Evolutionary conservation across 2,888 invertebrate species (phyloP), one percentile per base, ranked within the genome.

Genomic region (Hypolimnas misippus): DNA sequence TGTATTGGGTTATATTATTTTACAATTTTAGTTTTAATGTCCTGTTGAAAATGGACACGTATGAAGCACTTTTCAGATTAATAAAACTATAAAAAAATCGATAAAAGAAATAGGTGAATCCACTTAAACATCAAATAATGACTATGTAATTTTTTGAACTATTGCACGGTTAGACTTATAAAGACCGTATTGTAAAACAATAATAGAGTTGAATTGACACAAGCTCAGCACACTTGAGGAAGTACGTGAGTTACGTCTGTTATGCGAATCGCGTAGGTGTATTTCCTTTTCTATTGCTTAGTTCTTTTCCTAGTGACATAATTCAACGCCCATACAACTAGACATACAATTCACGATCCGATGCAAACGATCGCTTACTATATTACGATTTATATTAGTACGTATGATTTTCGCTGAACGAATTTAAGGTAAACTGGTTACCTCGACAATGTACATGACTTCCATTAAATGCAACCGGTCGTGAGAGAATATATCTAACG

Each of bases 391-490:
- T 25, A 46, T 42, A 17, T 14, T 3, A 1, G 8, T 33, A 7
- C 33, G 8, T 17, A 6, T 8, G 5, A 31, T 17, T 31, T 21
- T 25, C 5, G 16, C n/a, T 33, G 19, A 49, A 25, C 40, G 38
- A 58, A 19, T 4, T 42, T 8, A 31, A 51, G 25, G 5, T 42
- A 17, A 42, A 51, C 58, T 49, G 29, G 29, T 29, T 29, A 6
- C 1, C 6, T 7, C 14, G 0, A 49, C 25, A 49, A 49, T 52
- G 54, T 63, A 69, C 67, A 66, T 67, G 35, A 46, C 12, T 44
- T 35, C 17, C 63, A 67, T 70, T 72, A 74, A 78, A 77, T 74
- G 70, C 67, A 72, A 77, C 77, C 74, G 74, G 71, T 74, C 70
- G 70, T 42, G 38, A 63, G 60, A 61, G 68, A 72, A 72, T 67